These are phyloP conservation scores for Australoheros scitulus DNA, from an alignment of 2,113 vertebrate genomes.

Conservation along the genomic window DNA sequence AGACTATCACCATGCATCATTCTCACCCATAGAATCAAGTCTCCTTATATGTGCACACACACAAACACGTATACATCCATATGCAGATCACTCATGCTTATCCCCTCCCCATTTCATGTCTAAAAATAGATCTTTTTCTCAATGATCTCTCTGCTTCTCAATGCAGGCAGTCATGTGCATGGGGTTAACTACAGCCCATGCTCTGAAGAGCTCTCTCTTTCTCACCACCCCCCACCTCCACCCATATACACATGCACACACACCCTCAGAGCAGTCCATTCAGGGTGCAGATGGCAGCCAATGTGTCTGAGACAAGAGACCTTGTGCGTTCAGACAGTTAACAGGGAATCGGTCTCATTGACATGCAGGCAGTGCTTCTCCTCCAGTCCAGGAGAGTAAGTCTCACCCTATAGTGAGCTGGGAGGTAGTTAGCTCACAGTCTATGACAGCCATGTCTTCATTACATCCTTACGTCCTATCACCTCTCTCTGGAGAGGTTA, in stretches of 20 bases:
- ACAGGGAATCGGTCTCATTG: constrained; percentile 69
- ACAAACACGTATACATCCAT: constrained; percentile 17
- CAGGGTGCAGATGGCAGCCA: constrained; percentile 78
- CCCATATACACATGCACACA: constrained; percentile 11
- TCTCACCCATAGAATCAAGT: constrained; percentile 65
- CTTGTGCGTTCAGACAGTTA: constrained; percentile 47
- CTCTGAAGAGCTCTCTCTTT: constrained; percentile 56
- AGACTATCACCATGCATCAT: constrained; percentile 69
- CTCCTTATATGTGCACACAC: constrained; percentile 1
- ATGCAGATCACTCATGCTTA: constrained; percentile 40
- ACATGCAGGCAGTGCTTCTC: constrained; percentile 67
- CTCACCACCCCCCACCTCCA: constrained; percentile 17
- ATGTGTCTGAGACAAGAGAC: constrained; percentile 76
- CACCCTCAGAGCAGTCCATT: constrained; percentile 59
- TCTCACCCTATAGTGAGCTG: constrained; percentile 35
- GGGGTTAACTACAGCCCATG: constrained; percentile 67
- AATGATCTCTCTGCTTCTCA: constrained; percentile 73
- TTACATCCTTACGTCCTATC: constrained; percentile 37
- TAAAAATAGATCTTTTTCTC: constrained; percentile 76
- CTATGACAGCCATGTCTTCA: constrained; percentile 62
- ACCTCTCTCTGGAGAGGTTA: constrained; percentile 45
- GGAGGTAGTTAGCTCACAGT: constrained; percentile 45
- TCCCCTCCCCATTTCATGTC: constrained; percentile 62
- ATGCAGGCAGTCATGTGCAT: constrained; percentile 61
- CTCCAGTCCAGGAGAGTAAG: constrained; percentile 59